Evolutionary conservation across 2,113 vertebrate genomes (phyloP).

Genomic region (Nestor notabilis): DNA sequence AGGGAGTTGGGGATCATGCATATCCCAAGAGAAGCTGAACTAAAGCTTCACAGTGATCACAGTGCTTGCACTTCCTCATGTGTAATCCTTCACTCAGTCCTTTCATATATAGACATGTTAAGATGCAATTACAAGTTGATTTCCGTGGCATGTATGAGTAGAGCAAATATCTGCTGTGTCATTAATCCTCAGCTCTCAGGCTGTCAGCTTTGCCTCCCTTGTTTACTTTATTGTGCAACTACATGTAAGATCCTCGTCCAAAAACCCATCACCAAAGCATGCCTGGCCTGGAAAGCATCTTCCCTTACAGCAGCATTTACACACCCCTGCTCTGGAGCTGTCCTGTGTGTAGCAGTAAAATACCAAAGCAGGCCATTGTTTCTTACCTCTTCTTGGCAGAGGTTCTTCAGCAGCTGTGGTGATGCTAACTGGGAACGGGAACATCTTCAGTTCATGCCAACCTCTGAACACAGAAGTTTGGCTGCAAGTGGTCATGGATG

Average conservation of each 20-base stretch:
- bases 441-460: neutral
- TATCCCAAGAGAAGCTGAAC: neutral
- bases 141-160: neutral
- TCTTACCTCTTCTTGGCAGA: neutral
- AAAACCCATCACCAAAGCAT: neutral
- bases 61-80: neutral
- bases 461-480: neutral
- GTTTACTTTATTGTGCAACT: conserved; percentile 45
- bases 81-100: neutral
- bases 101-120: neutral
- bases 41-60: neutral
- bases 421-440: neutral
- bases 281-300: neutral
- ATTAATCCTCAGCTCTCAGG: neutral
- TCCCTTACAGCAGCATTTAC: neutral
- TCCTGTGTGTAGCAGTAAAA: neutral
- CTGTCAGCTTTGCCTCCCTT: neutral
- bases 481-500: neutral
- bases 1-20: neutral
- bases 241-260: neutral
- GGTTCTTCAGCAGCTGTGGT: neutral
- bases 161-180: neutral
- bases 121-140: neutral
- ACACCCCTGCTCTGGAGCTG: neutral
- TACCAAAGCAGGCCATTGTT: neutral